These are phyloP conservation scores for Psittacula echo DNA, from an alignment of 2,797 vertebrate species.

Conservation along the genomic window DNA sequence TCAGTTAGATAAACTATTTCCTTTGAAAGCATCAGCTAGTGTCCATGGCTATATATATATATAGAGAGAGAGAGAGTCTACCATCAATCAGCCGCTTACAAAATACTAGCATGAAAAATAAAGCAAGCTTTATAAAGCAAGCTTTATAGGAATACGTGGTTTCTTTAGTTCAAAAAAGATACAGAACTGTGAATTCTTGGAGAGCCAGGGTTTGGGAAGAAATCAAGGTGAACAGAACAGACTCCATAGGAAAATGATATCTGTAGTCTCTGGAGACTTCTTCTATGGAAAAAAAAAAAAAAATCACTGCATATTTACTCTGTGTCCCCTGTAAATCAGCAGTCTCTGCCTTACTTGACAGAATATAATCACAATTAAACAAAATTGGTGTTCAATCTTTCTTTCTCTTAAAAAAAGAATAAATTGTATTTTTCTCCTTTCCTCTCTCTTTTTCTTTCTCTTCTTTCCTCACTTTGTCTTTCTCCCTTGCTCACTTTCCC, in stretches of 20 bases:
- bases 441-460: not conserved
- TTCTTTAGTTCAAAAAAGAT: not conserved
- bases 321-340: not conserved
- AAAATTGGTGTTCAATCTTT: not conserved
- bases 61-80: not conserved
- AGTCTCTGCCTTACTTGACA: not conserved
- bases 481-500: not conserved
- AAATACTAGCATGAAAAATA: not conserved
- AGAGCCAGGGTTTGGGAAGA: not conserved
- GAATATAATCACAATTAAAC: not conserved
- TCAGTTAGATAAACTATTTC: not conserved
- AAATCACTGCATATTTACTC: not conserved
- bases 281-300: not conserved
- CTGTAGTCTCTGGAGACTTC: not conserved
- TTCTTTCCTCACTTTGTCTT: fast-evolving
- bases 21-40: not conserved
- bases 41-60: not conserved
- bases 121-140: not conserved
- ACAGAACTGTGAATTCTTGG: not conserved
- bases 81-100: not conserved
- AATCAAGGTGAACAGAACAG: fast-evolving
- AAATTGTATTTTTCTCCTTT: not conserved
- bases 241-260: not conserved
- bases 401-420: not conserved
- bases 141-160: not conserved